These are phyloP conservation scores for Parapsyche elsis DNA, from an alignment of 1,140 invertebrate genomes.

Conservation along the genomic window DNA sequence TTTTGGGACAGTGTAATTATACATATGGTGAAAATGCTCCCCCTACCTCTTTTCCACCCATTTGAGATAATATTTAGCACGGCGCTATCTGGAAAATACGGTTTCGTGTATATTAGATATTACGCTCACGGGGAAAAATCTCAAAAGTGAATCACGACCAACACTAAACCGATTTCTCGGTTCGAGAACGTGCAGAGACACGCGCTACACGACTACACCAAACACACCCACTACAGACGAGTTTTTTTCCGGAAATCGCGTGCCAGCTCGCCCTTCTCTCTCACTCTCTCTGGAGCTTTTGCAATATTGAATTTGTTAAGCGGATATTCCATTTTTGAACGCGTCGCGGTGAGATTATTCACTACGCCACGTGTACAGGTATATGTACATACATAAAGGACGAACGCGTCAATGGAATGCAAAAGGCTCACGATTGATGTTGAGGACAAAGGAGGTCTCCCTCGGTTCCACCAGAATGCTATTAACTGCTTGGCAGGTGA, in stretches of 20 bases:
- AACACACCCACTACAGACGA: background rate
- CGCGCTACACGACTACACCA: too few species aligned
- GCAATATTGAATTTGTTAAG: conserved; percentile 23
- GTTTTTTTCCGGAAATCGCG: conserved; percentile 16
- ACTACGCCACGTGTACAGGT: background rate
- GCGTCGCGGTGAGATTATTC: too few species aligned
- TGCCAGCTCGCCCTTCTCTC: background rate
- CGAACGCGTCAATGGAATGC: background rate
- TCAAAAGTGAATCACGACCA: conserved; percentile 1
- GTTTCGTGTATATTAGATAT: conserved; percentile 6
- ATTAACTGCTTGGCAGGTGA: conserved; percentile 87
- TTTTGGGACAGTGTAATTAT: too few species aligned
- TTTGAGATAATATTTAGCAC: too few species aligned
- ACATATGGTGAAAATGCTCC: too few species aligned
- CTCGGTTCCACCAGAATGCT: conserved; percentile 82
- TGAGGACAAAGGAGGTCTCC: conserved; percentile 78
- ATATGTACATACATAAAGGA: background rate
- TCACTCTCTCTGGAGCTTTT: background rate
- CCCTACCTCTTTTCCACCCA: too few species aligned
- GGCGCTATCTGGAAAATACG: conserved; percentile 4
- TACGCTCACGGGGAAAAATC: background rate
- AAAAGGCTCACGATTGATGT: conserved; percentile 82
- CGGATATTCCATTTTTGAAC: conserved; percentile 22
- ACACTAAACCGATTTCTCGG: too few species aligned
- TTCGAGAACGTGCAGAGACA: too few species aligned